Evolutionary conservation across 1,140 invertebrate species (phyloP), one percentile per base, ranked within the genome.

Genomic region (Drosophila sproati): DNA sequence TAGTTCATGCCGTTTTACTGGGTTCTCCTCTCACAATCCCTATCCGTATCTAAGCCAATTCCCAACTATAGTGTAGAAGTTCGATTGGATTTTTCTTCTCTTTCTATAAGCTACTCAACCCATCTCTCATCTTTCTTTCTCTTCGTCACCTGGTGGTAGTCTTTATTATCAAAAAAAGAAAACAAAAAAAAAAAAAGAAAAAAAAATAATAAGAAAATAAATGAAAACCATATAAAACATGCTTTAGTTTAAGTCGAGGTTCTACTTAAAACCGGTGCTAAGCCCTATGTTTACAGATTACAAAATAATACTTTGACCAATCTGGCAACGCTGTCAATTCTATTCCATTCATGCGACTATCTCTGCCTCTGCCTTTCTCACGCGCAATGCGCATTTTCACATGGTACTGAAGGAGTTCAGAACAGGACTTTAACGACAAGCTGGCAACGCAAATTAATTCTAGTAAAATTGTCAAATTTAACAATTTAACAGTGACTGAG

Each of bases 181-280:
- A 72, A 43, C 34, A 48, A 71, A 3, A 37, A 50, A 2, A 10
- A 31, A 66, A 50, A 77, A 34, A 34, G 39, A 12, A 50, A 67
- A 31, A 34, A 34, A 60, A 55, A 8, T 51, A 70, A 41, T 32
- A 45, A 69, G 12, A 32, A 45, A 2, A 10, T 32, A 64, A 52
- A 77, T 67, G 50, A 59, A 71, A 55, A 72, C 57, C 72, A 56
- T 56, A 56, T 39, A 56, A 35, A 20, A 69, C 81, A 74, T 82
- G 63, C 62, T 68, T 72, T 87, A 87, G 81, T 61, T 77, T 87
- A 83, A 83, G 83, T 39, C 73, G 83, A 86, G 82, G 76, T 82
- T 77, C 79, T 82, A 86, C 67, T 75, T 82, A 54, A 54, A 85
- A 73, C 73, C 77, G 81, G 81, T 83, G 81, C 81, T 83, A 85